Evolutionary conservation across 2,113 vertebrate genomes (phyloP), one percentile per base, ranked within the genome.

Genomic region (Dipodomys stephensi): DNA sequence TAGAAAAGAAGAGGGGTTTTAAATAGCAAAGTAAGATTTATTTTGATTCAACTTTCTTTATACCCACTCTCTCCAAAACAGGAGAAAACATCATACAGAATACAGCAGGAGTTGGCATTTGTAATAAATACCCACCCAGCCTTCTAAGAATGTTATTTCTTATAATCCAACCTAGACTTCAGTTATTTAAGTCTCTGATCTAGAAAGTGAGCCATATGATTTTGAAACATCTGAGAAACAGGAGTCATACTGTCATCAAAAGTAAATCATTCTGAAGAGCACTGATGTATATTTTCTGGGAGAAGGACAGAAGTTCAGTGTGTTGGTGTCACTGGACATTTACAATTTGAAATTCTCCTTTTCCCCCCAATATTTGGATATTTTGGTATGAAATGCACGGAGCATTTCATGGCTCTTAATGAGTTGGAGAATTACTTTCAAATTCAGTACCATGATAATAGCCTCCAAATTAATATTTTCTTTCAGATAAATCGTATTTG

Each of bases 381-480:
- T 46, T 86, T 87, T 65, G 28, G 67, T 49, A 64, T 93, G 88
- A 93, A 79, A 39, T 46, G 18, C 35, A 62, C 19, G 79, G 39
- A 94, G 28, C 65, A 71, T 64, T 76, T 92, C 69, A 67, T 73
- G 76, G 67, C 15, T 95, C 92, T 94, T 90, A 95, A 86, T 81
- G 76, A 95, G 60, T 82, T 86, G 44, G 62, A 92, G 86, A 85
- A 95, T 96, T 88, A 84, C 84, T 92, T 22, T 94, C 87, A 93
- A 94, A 90, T 83, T 82, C 82, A 88, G 72, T 46, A 69, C 78
- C 89, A 27, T 96, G 88, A 88, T 95, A 88, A 91, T 90, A 86
- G 80, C 67, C 62, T 94, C 86, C 53, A 95, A 96, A 97, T 97
- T 96, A 96, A 95, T 96, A 94, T 96, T 96, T 96, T 96, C 82